A percentile compares a stretch with the other conserved stretches of the same genome.
These are phyloP conservation scores for Portevinia maculata DNA, from an alignment of 2,888 invertebrate genomes.

Conservation along the genomic window DNA sequence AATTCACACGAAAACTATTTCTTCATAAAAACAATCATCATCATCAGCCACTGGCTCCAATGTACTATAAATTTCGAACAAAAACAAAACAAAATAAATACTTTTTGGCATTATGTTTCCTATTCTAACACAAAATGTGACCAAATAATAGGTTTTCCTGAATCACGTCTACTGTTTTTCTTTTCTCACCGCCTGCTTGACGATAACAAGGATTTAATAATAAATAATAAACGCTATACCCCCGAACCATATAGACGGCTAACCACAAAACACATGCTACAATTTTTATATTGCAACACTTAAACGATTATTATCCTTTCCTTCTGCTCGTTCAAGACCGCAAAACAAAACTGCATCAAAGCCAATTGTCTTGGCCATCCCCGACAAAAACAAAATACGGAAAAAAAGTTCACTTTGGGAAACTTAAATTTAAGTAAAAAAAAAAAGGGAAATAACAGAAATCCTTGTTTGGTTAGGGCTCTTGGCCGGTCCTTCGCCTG, in stretches of 20 bases:
- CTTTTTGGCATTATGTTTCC: constrained; percentile 55
- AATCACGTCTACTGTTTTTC: constrained; percentile 6
- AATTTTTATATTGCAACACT: constrained; percentile 70
- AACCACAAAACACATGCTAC: constrained; percentile 53
- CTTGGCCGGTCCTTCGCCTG: constrained; percentile 51
- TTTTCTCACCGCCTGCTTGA: constrained; percentile 22
- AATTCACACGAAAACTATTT: constrained; percentile 53
- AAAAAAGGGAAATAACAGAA: background rate
- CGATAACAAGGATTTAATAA: constrained; percentile 70
- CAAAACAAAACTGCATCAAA: constrained; percentile 70
- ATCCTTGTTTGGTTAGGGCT: constrained; percentile 30
- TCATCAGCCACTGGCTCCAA: constrained; percentile 1
- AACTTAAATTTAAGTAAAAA: constrained; percentile 35
- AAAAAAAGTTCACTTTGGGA: constrained; percentile 2
- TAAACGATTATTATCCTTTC: constrained; percentile 70
- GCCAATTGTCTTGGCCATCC: constrained; percentile 61
- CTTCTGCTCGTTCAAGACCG: constrained; percentile 47
- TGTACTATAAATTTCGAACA: constrained; percentile 2
- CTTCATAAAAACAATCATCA: constrained; percentile 29
- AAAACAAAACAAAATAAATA: background rate
- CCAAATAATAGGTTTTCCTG: constrained; percentile 59
- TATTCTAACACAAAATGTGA: constrained; percentile 68
- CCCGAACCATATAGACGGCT: constrained; percentile 4
- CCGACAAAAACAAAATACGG: background rate
- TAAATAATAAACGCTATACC: constrained; percentile 52